Base-by-base conservation (phyloP, 2,797 vertebrate species). In the Acipenser transmontanus region DNA sequence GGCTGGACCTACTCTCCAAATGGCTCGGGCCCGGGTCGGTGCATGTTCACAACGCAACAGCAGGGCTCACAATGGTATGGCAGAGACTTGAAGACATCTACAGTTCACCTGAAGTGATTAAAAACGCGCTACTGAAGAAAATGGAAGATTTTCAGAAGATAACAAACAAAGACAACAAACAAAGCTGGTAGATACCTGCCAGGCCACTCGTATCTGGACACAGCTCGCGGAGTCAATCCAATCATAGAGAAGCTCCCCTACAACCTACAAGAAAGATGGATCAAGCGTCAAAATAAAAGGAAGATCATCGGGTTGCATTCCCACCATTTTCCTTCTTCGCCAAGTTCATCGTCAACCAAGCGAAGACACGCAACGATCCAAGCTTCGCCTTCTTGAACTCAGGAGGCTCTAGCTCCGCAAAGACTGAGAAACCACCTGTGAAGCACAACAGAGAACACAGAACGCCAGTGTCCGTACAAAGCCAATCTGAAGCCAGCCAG, bases 61-160 rank as follows among this genome's bases (percentile, higher is more conserved):
- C 48, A 8, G 66, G 65, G 7, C 57, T 61, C 57, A 20, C 7
- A 4, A 50, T 61, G 59, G 13, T 51, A 10, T 67, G 50, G 66
- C 54, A 59, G n/a, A 59, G 56, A 17, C 12, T 66, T 7, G 9
- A 64, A 9, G 63, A 64, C 8, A 8, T 13, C 17, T 67, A 52
- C 4, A 60, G 59, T 6, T 62, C 14, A 17, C 14, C 14, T 17
- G 14, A 17, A 17, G 14, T 17, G 14, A 17, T 17, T 17, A 1
- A 17, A 17, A 17, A 17, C 14, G 1, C 14, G 14, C 14, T 17
- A 17, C 14, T 17, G 14, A 17, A 67, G 20, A 61, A 17, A n/a
- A 20, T 61, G 2, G 59, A 61, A 3, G 48, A 10, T 11, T 67
- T 67, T 6, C 59, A 57, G 8, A 63, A 14, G 47, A 13, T 67